Conservation (phyloP, 2,113 vertebrate species). For the Sitta europaea region DNA sequence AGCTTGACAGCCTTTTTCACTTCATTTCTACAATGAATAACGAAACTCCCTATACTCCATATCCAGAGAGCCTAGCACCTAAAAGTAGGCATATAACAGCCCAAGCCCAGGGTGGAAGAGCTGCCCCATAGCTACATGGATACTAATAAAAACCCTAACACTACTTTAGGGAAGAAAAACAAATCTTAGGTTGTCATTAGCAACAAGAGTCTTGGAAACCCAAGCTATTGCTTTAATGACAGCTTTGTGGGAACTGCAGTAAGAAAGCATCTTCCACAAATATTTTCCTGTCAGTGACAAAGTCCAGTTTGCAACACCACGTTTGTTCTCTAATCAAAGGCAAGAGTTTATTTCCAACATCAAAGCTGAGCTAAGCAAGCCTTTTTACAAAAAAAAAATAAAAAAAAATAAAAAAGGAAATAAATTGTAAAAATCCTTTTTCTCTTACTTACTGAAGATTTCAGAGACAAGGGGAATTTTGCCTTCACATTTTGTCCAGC, state of each 20-base stretch:
- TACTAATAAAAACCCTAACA: background rate
- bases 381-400: background rate
- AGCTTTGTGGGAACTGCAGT: background rate
- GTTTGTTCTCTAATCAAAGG: background rate
- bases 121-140: rapidly evolving
- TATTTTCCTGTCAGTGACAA: background rate
- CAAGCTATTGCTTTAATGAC: background rate
- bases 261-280: background rate
- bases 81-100: rapidly evolving
- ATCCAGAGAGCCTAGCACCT: background rate
- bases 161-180: background rate
- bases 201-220: background rate
- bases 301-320: background rate
- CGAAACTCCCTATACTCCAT: background rate
- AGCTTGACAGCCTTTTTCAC: background rate
- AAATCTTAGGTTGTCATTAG: background rate
- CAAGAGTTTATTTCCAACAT: background rate
- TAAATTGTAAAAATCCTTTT: background rate
- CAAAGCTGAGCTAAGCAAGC: background rate
- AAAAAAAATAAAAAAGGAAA: background rate
- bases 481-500: background rate
- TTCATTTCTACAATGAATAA: background rate
- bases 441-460: background rate
- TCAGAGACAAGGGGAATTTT: background rate
- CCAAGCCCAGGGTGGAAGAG: background rate